A percentile compares a stretch with the other conserved stretches of the same genome.
Conservation (phyloP, 2,888 invertebrate species). For the Anoplius nigerrimus region DNA sequence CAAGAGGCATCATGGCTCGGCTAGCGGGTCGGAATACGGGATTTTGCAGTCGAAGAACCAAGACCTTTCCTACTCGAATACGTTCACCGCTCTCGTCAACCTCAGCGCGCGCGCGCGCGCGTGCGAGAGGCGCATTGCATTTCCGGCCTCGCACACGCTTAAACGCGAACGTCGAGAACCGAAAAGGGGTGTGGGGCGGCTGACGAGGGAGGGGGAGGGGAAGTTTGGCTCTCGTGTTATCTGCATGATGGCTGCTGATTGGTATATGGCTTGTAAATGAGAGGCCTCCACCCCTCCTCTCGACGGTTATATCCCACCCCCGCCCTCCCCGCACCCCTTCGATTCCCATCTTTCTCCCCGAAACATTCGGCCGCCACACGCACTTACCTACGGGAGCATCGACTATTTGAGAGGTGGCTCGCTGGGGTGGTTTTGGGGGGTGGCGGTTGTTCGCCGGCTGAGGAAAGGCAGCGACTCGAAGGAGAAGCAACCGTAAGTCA, state of each 20-base stretch:
- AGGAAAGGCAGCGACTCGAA: not conserved
- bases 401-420: not conserved
- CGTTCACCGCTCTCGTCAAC: no score
- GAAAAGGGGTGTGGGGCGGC: not conserved
- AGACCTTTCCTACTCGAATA: no score
- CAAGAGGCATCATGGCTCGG: no score
- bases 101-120: no score
- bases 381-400: not conserved
- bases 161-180: slow-evolving; percentile 9
- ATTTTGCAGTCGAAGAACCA: no score
- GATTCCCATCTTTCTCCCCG: not conserved
- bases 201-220: slow-evolving; percentile 16
- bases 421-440: not conserved
- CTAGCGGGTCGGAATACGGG: no score
- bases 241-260: slow-evolving; percentile 48
- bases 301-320: not conserved
- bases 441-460: slow-evolving; percentile 2
- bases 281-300: slow-evolving; percentile 19
- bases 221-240: slow-evolving; percentile 31
- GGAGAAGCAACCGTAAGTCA: not conserved
- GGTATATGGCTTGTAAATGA: slow-evolving; percentile 45
- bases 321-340: not conserved
- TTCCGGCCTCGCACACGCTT: slow-evolving; percentile 7
- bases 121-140: not conserved
- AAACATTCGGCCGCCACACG: not conserved